Conservation (phyloP, 1,140 invertebrate species). For the Triops longicaudatus region DNA sequence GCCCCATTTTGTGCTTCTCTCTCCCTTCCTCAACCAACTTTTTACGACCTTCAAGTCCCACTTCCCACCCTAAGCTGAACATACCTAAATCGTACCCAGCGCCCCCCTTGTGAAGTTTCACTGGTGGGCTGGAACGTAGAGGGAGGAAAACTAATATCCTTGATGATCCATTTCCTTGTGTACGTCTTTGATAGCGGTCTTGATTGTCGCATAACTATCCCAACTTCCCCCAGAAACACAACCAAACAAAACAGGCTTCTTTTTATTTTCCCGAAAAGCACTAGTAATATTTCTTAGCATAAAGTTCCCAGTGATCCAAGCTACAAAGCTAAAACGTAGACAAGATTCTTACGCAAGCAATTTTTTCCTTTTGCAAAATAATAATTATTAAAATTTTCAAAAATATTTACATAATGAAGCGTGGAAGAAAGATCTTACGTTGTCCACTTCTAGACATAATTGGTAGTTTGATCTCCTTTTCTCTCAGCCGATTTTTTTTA, state of each 20-base stretch:
- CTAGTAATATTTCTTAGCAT: too few species aligned
- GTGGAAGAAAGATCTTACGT: not conserved
- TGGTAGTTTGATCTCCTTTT: not conserved
- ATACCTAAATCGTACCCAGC: too few species aligned
- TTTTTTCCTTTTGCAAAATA: not conserved
- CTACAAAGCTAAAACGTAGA: too few species aligned
- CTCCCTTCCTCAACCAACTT: not conserved
- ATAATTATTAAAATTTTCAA: too few species aligned
- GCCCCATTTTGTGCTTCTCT: not conserved
- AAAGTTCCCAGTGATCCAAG: too few species aligned
- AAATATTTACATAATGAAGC: not conserved
- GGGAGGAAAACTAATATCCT: not conserved
- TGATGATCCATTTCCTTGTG: conserved; percentile 1
- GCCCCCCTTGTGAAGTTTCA: too few species aligned
- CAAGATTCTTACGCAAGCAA: too few species aligned
- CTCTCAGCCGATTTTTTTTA: too few species aligned
- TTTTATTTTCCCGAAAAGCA: not conserved
- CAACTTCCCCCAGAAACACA: not conserved
- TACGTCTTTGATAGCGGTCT: not conserved
- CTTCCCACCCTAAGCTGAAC: too few species aligned
- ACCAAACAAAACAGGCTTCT: not conserved
- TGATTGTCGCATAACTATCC: conserved; percentile 15
- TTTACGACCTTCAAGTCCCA: not conserved
- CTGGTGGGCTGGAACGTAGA: too few species aligned
- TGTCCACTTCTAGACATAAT: not conserved